These are phyloP conservation scores for Sparidentex hasta DNA, from an alignment of 2,797 vertebrate genomes.

Conservation along the genomic window DNA sequence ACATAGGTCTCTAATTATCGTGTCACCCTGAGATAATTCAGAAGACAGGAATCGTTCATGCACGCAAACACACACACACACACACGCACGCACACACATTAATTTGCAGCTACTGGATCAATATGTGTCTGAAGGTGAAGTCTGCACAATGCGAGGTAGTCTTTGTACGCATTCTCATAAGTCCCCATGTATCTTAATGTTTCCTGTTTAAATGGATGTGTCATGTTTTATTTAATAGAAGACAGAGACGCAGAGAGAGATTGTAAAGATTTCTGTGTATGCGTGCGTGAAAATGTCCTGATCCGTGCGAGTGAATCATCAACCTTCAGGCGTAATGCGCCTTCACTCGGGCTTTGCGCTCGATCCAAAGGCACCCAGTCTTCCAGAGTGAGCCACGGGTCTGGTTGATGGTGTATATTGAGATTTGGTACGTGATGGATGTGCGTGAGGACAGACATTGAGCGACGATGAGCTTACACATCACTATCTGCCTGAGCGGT, in stretches of 20 bases:
- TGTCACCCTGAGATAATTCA: slow-evolving; percentile 73
- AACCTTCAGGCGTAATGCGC: slow-evolving; percentile 18
- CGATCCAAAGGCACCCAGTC: neutral
- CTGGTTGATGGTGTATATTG: neutral
- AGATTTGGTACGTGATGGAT: neutral
- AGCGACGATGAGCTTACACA: slow-evolving; percentile 27
- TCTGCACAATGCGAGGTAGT: slow-evolving; percentile 13
- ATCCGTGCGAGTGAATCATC: slow-evolving; percentile 25
- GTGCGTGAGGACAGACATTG: neutral
- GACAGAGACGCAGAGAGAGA: neutral
- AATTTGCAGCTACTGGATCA: slow-evolving; percentile 51
- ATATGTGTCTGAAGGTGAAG: slow-evolving; percentile 52
- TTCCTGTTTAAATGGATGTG: slow-evolving; percentile 20
- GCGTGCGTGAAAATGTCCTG: slow-evolving; percentile 16
- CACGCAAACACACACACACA: slow-evolving; percentile 16
- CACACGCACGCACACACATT: slow-evolving; percentile 1
- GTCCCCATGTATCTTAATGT: neutral
- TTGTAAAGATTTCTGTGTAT: neutral
- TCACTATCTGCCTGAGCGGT: slow-evolving; percentile 18
- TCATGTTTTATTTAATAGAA: slow-evolving; percentile 16
- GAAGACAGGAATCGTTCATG: slow-evolving; percentile 47
- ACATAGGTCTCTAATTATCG: slow-evolving; percentile 70
- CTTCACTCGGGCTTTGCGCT: neutral
- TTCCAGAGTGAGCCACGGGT: neutral
- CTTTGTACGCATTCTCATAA: slow-evolving; percentile 4